phyloP scores from a whole-genome alignment of 2,888 invertebrate species.

The Piscicola geometra region DNA sequence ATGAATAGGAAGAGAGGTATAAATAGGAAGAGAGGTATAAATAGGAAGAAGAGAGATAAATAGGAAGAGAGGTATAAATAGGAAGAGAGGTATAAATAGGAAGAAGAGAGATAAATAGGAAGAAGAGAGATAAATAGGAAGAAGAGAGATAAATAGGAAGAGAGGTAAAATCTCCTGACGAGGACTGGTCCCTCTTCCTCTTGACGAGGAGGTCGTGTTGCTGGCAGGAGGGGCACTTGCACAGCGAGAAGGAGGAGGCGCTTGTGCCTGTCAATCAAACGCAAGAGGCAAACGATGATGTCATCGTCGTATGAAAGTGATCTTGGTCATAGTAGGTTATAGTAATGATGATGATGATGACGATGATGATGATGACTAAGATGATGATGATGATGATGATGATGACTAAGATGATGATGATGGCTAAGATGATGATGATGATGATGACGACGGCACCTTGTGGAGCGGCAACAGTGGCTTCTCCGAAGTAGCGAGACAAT shows the following conservation, averaged over 20 bases:
- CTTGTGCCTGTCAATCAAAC: not conserved
- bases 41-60: not conserved
- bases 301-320: too few species aligned
- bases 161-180: conserved; percentile 44
- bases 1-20: too few species aligned
- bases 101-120: too few species aligned
- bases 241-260: conserved; percentile 49
- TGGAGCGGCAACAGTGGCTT: conserved; percentile 43
- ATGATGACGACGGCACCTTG: not conserved
- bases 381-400: conserved; percentile 18
- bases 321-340: too few species aligned
- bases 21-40: too few species aligned
- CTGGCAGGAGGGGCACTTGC: conserved; percentile 75
- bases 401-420: not conserved
- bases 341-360: not conserved
- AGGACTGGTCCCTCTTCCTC: conserved; percentile 64
- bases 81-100: not conserved
- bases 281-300: not conserved
- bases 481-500: conserved; percentile 66
- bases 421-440: not conserved
- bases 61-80: not conserved
- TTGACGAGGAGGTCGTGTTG: conserved; percentile 65
- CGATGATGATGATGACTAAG: not conserved
- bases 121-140: too few species aligned
- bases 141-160: conserved; percentile 3